Percentiles rank a stretch among this genome's conserved stretches.
Conservation (phyloP, 1,140 invertebrate species). For the Drosophila micromelanica region DNA sequence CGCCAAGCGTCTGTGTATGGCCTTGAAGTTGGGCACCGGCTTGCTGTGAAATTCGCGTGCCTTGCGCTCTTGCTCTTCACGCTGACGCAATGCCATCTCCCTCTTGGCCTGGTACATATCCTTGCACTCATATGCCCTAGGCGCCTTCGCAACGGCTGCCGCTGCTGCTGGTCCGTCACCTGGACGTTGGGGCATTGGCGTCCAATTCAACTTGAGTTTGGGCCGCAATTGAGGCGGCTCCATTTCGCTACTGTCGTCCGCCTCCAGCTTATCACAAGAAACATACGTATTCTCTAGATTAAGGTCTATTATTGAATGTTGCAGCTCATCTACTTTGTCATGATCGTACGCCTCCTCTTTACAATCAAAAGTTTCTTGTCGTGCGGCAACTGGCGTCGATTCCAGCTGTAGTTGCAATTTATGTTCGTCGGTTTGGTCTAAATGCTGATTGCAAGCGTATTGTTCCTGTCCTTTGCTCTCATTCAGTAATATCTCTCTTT, state of each 20-base stretch:
- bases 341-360: neutral
- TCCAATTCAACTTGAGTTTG: conserved; percentile 47
- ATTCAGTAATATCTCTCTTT: neutral
- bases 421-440: too few species aligned
- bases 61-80: conserved; percentile 68
- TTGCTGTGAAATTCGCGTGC: conserved; percentile 71
- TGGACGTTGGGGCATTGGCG: neutral
- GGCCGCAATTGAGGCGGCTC: neutral
- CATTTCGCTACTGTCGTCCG: neutral
- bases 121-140: conserved; percentile 54
- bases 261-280: neutral
- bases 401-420: neutral
- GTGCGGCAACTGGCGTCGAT: neutral
- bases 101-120: conserved; percentile 61
- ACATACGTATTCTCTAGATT: neutral
- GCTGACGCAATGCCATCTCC: conserved; percentile 37
- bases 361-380: neutral
- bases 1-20: conserved; percentile 50
- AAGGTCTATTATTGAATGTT: neutral
- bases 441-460: neutral
- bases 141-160: neutral
- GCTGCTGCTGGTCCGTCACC: neutral
- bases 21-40: conserved; percentile 72
- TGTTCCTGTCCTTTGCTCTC: neutral
- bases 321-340: neutral